Percentiles rank a stretch among this genome's conserved stretches.
These are phyloP conservation scores for Agelas oroides DNA, from an alignment of 37 sponge, comb jelly and placozoan genomes.

Conservation along the genomic window DNA sequence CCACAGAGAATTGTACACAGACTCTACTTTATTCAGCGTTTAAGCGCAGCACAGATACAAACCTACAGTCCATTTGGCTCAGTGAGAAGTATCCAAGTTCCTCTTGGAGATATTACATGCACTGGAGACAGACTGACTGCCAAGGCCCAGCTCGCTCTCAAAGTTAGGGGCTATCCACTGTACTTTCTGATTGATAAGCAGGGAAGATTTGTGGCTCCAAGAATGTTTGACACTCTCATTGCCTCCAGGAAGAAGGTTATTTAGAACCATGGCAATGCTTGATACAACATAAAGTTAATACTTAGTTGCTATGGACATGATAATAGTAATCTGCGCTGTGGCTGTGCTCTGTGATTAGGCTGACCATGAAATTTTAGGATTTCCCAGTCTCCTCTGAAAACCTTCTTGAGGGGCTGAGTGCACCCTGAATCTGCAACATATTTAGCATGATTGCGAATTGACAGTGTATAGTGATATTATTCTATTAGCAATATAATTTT, in stretches of 20 bases:
- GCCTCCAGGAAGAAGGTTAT: neutral
- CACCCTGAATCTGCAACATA: no score
- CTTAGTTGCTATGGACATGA: neutral
- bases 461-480: no score
- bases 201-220: slow-evolving; percentile 22
- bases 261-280: neutral
- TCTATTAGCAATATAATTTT: no score
- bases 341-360: neutral
- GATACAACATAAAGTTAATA: neutral
- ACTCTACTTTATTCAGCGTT: slow-evolving; percentile 22
- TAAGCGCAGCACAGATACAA: slow-evolving; percentile 4
- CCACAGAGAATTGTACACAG: slow-evolving; percentile 53
- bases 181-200: slow-evolving; percentile 60
- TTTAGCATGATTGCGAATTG: no score
- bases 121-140: neutral
- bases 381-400: no score
- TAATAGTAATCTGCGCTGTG: neutral
- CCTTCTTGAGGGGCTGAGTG: no score
- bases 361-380: no score
- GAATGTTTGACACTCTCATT: slow-evolving; percentile 30
- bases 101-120: slow-evolving; percentile 17
- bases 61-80: slow-evolving; percentile 55
- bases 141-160: slow-evolving; percentile 52
- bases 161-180: slow-evolving; percentile 59
- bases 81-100: slow-evolving; percentile 15